These are phyloP conservation scores for Oscheius sp. DNA, from an alignment of 2,888 invertebrate species.

Conservation along the genomic window DNA sequence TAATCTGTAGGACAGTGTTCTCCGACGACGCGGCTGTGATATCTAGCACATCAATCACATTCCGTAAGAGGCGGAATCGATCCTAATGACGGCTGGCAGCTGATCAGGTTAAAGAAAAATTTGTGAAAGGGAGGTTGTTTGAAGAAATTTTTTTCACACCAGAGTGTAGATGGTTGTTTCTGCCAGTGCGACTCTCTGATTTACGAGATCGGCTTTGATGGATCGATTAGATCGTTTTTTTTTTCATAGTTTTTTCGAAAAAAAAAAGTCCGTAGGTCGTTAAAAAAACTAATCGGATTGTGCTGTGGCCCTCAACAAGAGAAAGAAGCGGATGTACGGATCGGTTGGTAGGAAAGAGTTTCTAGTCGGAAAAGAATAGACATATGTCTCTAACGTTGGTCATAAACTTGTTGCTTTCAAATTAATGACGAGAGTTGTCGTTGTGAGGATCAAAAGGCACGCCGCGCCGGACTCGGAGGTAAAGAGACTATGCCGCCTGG, in stretches of 20 bases:
- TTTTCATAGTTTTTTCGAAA: no score
- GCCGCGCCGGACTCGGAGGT: not conserved
- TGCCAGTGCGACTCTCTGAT: constrained; percentile 5
- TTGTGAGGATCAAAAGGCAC: not conserved
- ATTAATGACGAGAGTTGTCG: not conserved
- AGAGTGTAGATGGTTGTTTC: not conserved
- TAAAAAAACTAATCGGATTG: constrained; percentile 21
- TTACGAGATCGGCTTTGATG: constrained; percentile 28
- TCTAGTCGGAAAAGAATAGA: not conserved
- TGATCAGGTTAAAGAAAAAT: not conserved
- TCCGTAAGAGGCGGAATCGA: constrained; percentile 11
- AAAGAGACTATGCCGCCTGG: constrained; percentile 2
- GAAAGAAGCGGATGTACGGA: constrained; percentile 8
- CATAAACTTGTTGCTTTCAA: not conserved
- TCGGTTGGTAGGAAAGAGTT: not conserved
- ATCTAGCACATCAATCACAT: constrained; percentile 25
- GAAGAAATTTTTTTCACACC: not conserved
- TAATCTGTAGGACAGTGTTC: not conserved
- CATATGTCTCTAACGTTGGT: not conserved
- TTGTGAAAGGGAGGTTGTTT: not conserved
- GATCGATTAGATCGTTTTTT: constrained; percentile 28
- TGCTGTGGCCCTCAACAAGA: not conserved
- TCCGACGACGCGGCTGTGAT: constrained; percentile 5
- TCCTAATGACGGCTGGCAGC: constrained; percentile 28
- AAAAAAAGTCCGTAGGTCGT: no score